A percentile compares a stretch with the other conserved stretches of the same genome.
Conservation (phyloP, 2,888 invertebrate species). For the Philaethria dido region DNA sequence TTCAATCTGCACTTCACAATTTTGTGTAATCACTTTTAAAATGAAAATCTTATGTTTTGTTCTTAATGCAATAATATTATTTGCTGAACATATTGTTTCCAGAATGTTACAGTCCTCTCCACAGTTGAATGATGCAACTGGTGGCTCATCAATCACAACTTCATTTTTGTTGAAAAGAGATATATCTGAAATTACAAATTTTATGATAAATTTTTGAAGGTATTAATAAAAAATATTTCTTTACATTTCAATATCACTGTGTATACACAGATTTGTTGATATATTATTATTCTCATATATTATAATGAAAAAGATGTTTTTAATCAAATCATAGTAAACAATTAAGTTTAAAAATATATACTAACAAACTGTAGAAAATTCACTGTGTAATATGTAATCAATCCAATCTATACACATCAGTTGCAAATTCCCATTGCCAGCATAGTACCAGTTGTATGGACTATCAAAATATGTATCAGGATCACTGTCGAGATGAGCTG, state of each 20-base stretch:
- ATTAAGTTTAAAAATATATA: constrained; percentile 42
- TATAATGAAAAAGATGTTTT: no score
- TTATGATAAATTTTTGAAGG: not conserved
- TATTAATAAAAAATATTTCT: not conserved
- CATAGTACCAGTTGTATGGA: constrained; percentile 76
- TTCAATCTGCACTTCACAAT: constrained; percentile 54
- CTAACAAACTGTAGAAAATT: constrained; percentile 69
- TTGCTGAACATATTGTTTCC: constrained; percentile 65
- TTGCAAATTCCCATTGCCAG: constrained; percentile 72
- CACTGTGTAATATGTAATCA: constrained; percentile 68
- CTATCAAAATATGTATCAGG: constrained; percentile 70
- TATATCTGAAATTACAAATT: constrained; percentile 61
- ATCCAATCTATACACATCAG: constrained; percentile 55
- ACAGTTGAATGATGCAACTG: constrained; percentile 58
- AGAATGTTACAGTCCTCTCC: constrained; percentile 59
- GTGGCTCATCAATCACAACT: constrained; percentile 50
- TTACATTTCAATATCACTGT: not conserved
- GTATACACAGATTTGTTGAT: no score
- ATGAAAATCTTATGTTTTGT: constrained; percentile 66
- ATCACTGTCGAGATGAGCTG: constrained; percentile 63
- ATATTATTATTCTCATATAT: no score
- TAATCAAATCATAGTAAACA: not conserved
- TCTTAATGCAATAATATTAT: constrained; percentile 66
- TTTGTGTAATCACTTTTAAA: constrained; percentile 55
- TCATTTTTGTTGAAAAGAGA: constrained; percentile 58